These are phyloP conservation scores for Harpagoxenus sublaevis DNA, from an alignment of 2,888 invertebrate species.

Conservation along the genomic window DNA sequence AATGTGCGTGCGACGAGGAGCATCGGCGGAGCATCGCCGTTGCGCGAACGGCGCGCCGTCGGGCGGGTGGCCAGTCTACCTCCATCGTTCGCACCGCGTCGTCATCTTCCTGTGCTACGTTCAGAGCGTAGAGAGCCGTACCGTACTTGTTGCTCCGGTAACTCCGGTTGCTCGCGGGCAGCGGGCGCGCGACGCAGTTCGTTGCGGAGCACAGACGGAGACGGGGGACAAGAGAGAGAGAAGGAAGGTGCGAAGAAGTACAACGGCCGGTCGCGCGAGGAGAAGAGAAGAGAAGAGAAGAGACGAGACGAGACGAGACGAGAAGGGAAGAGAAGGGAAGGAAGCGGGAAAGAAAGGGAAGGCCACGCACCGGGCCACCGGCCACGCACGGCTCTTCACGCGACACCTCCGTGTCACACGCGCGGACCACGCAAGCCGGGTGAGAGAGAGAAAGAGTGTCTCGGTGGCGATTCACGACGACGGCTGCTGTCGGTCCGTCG, in stretches of 20 bases:
- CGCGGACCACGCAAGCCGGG: slow-evolving; percentile 64
- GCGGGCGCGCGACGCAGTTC: slow-evolving; percentile 59
- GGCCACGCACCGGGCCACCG: slow-evolving; percentile 17
- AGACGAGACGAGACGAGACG: slow-evolving; percentile 9
- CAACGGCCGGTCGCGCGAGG: slow-evolving; percentile 4
- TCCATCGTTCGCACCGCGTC: slow-evolving; percentile 5
- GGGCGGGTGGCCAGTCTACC: slow-evolving; percentile 10
- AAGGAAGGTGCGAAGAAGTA: slow-evolving; percentile 36
- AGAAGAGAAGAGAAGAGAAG: slow-evolving; percentile 54
- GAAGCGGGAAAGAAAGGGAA: slow-evolving; percentile 45
- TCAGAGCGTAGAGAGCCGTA: slow-evolving; percentile 51
- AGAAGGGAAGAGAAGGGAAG: slow-evolving; percentile 56
- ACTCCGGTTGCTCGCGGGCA: too few relatives aligned
- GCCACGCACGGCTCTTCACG: slow-evolving; percentile 54
- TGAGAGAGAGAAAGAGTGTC: slow-evolving; percentile 36
- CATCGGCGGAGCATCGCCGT: not conserved
- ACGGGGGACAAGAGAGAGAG: not conserved
- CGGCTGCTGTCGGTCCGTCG: not conserved
- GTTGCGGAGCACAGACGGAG: slow-evolving; percentile 30
- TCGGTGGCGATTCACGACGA: not conserved
- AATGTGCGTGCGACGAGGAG: not conserved
- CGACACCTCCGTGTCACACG: slow-evolving; percentile 58
- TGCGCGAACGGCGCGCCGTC: slow-evolving; percentile 14
- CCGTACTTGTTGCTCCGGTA: slow-evolving; percentile 67
- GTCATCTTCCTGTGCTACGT: slow-evolving; percentile 52